phyloP scores from a whole-genome alignment of 2,888 invertebrate species.

The Scaptomyza reducta region DNA sequence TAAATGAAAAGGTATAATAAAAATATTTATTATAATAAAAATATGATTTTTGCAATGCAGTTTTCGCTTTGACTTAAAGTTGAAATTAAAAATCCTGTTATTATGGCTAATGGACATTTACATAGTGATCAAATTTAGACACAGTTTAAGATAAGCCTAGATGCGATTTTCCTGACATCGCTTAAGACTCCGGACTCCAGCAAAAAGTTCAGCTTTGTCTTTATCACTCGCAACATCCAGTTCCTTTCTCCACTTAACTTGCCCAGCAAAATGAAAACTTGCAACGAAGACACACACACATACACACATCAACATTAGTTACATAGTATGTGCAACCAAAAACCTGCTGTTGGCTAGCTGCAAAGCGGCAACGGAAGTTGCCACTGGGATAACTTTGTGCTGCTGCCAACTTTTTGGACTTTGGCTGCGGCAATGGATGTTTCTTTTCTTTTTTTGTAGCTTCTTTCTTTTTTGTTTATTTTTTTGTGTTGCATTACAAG shows the following conservation, averaged over 20 bases:
- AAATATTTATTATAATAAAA: too few relatives aligned
- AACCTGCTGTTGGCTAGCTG: conserved; percentile 6
- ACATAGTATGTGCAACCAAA: neutral
- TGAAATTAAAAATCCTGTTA: too few relatives aligned
- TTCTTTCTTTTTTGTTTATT: neutral
- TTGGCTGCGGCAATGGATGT: neutral
- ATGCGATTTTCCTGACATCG: neutral
- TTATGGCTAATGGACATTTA: too few relatives aligned
- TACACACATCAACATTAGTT: neutral
- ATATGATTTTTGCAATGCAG: too few relatives aligned
- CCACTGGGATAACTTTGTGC: conserved; percentile 5
- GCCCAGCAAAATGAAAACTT: neutral
- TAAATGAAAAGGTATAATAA: too few relatives aligned
- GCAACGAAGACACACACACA: neutral
- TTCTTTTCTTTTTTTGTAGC: neutral
- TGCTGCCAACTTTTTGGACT: conserved; percentile 5
- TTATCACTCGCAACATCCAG: neutral
- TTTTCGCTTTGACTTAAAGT: too few relatives aligned
- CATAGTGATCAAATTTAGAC: neutral
- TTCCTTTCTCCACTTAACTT: neutral
- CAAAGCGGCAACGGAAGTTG: neutral
- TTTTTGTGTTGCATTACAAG: conserved; percentile 68
- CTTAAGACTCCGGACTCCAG: neutral
- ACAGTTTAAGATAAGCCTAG: neutral
- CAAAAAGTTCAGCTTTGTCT: neutral